These are phyloP conservation scores for Hyla sarda DNA, from an alignment of 2,113 vertebrate genomes.

Conservation along the genomic window DNA sequence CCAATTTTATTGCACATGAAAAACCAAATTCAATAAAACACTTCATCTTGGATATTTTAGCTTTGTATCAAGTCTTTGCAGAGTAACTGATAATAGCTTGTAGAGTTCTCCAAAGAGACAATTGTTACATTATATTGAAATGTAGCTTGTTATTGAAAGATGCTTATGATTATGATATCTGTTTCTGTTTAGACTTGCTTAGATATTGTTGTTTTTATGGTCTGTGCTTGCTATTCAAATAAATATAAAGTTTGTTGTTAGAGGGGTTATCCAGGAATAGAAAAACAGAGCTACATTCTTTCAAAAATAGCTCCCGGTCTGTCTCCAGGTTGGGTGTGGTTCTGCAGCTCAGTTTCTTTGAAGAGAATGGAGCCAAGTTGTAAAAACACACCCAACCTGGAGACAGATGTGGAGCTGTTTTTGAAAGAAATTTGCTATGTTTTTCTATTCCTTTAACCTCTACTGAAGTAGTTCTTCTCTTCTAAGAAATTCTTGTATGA, in stretches of 20 bases:
- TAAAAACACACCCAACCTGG: no score
- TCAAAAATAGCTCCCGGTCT: no score
- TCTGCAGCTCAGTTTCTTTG: no score
- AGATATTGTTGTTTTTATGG: background rate
- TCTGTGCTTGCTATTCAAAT: background rate
- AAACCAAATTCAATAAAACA: conserved; percentile 8
- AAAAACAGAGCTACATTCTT: no score
- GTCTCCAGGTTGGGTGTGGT: no score
- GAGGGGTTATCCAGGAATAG: no score
- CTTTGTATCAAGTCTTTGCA: background rate
- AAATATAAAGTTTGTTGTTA: background rate
- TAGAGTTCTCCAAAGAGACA: background rate
- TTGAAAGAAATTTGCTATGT: no score
- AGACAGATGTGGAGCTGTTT: no score
- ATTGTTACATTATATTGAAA: background rate
- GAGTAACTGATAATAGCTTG: background rate
- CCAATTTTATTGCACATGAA: conserved; percentile 33
- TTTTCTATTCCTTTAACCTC: no score
- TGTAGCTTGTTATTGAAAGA: background rate
- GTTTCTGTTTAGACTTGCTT: background rate
- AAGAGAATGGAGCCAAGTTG: no score
- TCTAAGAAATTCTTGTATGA: no score
- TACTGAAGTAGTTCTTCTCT: no score
- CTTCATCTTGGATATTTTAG: background rate
- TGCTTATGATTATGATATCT: background rate